Conservation (phyloP, 1,140 invertebrate species). For the Maniola jurtina region DNA sequence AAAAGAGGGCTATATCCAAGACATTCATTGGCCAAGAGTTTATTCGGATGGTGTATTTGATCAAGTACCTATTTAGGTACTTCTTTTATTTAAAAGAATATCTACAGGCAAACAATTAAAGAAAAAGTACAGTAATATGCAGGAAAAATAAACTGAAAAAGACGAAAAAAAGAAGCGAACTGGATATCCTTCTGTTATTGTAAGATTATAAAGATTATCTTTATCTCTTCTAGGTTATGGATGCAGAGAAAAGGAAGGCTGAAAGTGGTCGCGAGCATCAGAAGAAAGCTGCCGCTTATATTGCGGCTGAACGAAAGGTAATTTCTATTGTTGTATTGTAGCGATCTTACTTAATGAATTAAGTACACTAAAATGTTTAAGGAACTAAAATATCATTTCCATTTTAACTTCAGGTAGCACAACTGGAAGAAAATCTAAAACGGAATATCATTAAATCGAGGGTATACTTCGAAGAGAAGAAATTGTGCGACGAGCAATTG, state of each 20-base stretch:
- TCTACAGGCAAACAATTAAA: too few relatives aligned
- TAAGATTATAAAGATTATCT: too few relatives aligned
- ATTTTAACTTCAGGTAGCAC: conserved; percentile 79
- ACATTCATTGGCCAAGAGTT: too few relatives aligned
- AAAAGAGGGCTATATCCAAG: too few relatives aligned
- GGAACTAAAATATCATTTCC: too few relatives aligned
- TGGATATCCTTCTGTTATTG: background rate
- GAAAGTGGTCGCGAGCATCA: conserved; percentile 93
- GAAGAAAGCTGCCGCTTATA: conserved; percentile 86
- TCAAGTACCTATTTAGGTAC: too few relatives aligned
- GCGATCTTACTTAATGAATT: background rate
- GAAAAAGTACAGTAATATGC: too few relatives aligned
- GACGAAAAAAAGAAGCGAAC: background rate
- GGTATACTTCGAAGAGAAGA: conserved; percentile 96
- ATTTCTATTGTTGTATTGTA: background rate
- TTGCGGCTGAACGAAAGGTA: conserved; percentile 87
- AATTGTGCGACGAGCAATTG: conserved; percentile 92
- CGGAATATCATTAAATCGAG: conserved; percentile 90
- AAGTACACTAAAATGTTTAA: background rate
- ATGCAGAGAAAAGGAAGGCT: conserved; percentile 93
- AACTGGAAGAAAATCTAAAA: conserved; percentile 87
- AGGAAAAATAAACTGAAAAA: background rate
- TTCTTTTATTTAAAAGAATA: too few relatives aligned
- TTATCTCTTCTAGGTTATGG: conserved; percentile 87
- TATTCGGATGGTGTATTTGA: too few relatives aligned